A percentile compares a stretch with the other conserved stretches of the same genome.
Evolutionary conservation across 2,888 invertebrate species (phyloP).

Genomic region (Ferdinandea cuprea): DNA sequence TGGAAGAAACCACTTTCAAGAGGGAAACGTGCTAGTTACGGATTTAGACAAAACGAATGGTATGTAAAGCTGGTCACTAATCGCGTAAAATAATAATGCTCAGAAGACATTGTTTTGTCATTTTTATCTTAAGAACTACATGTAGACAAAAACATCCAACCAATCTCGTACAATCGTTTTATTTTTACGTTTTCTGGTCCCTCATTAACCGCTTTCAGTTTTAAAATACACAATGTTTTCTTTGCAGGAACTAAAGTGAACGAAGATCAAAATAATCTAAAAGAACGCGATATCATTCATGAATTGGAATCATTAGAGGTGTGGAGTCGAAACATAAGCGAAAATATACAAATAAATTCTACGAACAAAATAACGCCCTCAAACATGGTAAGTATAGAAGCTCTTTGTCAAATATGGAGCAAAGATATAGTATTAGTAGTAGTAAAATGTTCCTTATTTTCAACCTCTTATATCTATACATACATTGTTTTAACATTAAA

Average conservation of each 20-base stretch:
- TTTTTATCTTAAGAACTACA: too few species aligned
- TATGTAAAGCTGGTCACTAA: not conserved
- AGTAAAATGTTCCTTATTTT: too few species aligned
- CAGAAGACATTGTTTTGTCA: too few species aligned
- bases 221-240: not conserved
- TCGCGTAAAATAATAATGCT: not conserved
- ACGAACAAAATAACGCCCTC: slow-evolving; percentile 4
- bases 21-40: slow-evolving; percentile 69
- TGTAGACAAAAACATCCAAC: too few species aligned
- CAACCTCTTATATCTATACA: too few species aligned
- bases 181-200: too few species aligned
- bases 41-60: slow-evolving; percentile 77
- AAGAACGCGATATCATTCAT: slow-evolving; percentile 56
- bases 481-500: too few species aligned
- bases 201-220: too few species aligned
- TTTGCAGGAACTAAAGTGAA: slow-evolving; percentile 39
- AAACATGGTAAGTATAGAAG: slow-evolving; percentile 60
- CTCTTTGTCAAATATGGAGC: not conserved
- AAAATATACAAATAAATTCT: slow-evolving; percentile 35
- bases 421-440: not conserved
- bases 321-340: slow-evolving; percentile 68
- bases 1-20: slow-evolving; percentile 22
- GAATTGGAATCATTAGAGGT: slow-evolving; percentile 70
- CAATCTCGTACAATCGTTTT: too few species aligned
- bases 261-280: slow-evolving; percentile 35